A percentile compares a stretch with the other conserved stretches of the same genome.
Evolutionary conservation across 2,888 invertebrate genomes (phyloP).

Genomic region (Candidula unifasciata): DNA sequence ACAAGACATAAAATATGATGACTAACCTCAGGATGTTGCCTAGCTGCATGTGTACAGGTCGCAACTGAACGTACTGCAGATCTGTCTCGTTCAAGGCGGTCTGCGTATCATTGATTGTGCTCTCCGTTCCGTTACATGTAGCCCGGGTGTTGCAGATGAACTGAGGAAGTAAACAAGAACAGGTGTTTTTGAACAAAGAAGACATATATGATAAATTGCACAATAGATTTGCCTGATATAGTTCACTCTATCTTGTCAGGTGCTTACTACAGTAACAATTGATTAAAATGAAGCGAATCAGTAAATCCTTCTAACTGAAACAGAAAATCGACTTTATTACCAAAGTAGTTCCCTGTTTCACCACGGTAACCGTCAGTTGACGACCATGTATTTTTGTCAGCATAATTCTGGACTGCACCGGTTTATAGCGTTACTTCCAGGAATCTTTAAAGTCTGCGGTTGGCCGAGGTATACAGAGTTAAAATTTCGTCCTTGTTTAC

Average conservation of each 20-base stretch:
- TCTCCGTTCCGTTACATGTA: neutral
- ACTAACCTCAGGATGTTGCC: conserved; percentile 17
- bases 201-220: no score
- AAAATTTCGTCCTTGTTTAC: no score
- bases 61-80: neutral
- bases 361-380: neutral
- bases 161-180: neutral
- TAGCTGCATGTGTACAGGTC: conserved; percentile 17
- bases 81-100: neutral
- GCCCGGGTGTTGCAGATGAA: neutral
- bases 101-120: neutral
- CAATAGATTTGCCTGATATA: neutral
- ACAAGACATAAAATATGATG: neutral
- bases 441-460: no score
- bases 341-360: neutral
- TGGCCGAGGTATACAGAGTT: no score
- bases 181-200: neutral
- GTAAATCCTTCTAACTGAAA: no score
- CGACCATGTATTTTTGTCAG: no score
- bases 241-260: no score
- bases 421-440: neutral
- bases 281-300: no score
- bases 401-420: no score
- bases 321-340: neutral
- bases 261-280: no score